These are phyloP conservation scores for Hypotaenidia okinawae DNA, from an alignment of 2,797 vertebrate species.

Conservation along the genomic window DNA sequence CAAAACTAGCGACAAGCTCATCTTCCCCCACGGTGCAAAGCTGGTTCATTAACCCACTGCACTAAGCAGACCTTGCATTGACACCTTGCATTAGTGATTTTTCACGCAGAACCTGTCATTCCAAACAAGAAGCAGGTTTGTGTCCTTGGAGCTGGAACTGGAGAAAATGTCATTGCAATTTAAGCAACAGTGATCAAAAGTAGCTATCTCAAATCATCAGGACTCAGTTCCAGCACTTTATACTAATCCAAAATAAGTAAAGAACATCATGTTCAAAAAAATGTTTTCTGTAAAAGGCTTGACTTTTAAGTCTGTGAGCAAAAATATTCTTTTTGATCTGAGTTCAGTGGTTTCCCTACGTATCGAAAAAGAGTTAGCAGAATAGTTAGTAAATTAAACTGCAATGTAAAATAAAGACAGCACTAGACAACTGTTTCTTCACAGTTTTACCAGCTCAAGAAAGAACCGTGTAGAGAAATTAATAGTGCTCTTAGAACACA, in stretches of 20 bases:
- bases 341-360: slow-evolving; percentile 41
- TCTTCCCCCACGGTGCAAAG: neutral
- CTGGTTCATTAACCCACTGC: neutral
- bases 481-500: neutral
- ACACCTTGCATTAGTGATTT: neutral
- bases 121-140: neutral
- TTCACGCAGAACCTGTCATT: slow-evolving; percentile 11
- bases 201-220: slow-evolving; percentile 52
- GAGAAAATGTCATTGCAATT: slow-evolving; percentile 60
- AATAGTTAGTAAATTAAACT: slow-evolving; percentile 49
- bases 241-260: slow-evolving; percentile 71
- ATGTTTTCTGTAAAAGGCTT: slow-evolving; percentile 53
- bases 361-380: slow-evolving; percentile 12
- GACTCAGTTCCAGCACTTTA: slow-evolving; percentile 44
- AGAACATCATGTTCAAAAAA: slow-evolving; percentile 68
- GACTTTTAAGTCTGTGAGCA: slow-evolving; percentile 64
- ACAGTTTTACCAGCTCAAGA: neutral
- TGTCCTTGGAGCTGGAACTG: slow-evolving; percentile 43
- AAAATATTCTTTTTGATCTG: slow-evolving; percentile 68
- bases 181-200: slow-evolving; percentile 68
- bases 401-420: slow-evolving; percentile 9
- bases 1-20: slow-evolving; percentile 5
- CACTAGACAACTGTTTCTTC: neutral
- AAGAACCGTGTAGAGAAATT: slow-evolving; percentile 4
- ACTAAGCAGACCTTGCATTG: neutral